Evolutionary conservation across 2,888 invertebrate species (phyloP), one percentile per base, ranked within the genome.

Genomic region (Imbricaverruca yamaguchii): DNA sequence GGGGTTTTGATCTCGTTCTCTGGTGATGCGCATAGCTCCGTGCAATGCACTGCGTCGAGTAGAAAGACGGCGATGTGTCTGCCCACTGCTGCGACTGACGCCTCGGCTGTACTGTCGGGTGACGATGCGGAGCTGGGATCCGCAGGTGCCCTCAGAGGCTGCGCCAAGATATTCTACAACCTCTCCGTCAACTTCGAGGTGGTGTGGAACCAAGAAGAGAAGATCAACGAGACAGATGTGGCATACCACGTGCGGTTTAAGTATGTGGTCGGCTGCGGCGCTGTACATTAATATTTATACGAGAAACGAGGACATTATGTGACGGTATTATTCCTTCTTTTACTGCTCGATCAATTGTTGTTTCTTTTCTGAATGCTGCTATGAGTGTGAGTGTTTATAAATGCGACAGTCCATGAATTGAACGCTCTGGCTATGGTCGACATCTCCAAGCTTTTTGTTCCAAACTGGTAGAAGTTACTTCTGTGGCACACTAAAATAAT

Each of bases 151-250:
- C 39, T 81, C 6, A 53, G 79, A 18, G 81, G 79, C 13, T 67
- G 67, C 25, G 81, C 79, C 23, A 81, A 78, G 67, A 67, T 79
- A n/a, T 55, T 81, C 18, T 81, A 79, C 55, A 74, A 81, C 18
- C 59, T 81, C n/a, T 21, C 61, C 55, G 81, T 81, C n/a, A 15
- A 63, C 25, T 81, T 81, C 39, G 80, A 81, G 56, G 78, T 81
- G 18, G 23, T 81, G n/a, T 65, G 80, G 25, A 63, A 61, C 8
- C 25, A n/a, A 21, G 80, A 69, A 18, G 81, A 81, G 59, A 69
- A 57, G 9, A 56, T 81, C 3, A 67, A 67, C 25, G 67, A 67
- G 25, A n/a, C n/a, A 25, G 67, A 67, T 2, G 67, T 67, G 25
- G 67, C 25, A 1, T 9, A 67, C 25, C 67, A 67, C 67, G 67